Evolutionary conservation across 2,888 invertebrate genomes (phyloP).

Genomic region (Caenorhabditis drosophilae): DNA sequence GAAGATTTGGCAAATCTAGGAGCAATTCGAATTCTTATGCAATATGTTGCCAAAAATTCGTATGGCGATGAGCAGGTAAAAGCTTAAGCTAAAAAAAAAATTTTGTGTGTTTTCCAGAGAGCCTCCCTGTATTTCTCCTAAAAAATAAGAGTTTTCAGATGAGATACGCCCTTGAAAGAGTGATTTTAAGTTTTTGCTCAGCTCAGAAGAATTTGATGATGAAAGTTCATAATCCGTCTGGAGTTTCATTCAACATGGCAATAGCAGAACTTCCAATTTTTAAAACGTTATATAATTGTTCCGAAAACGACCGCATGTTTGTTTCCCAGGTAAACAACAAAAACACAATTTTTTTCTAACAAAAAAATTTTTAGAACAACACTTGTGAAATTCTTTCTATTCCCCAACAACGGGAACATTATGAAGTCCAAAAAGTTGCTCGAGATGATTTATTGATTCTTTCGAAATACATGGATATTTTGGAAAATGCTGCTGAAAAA

Average conservation of each 20-base stretch:
- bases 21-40: constrained; percentile 11
- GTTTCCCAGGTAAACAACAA: constrained; percentile 9
- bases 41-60: constrained; percentile 9
- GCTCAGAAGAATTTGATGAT: not conserved
- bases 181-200: not conserved
- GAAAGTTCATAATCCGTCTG: constrained; percentile 15
- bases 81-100: no score
- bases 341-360: no score
- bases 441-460: constrained; percentile 2
- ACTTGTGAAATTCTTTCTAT: constrained; percentile 19
- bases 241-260: constrained; percentile 15
- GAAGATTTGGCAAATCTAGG: constrained; percentile 29
- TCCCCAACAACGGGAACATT: constrained; percentile 11
- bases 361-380: no score
- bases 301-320: constrained; percentile 13
- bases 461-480: constrained; percentile 14
- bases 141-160: constrained; percentile 6
- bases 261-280: constrained; percentile 29
- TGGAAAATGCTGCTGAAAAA: constrained; percentile 22
- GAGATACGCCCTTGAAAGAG: not conserved
- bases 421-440: constrained; percentile 15
- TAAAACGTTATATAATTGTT: constrained; percentile 27
- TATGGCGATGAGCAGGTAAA: constrained; percentile 8
- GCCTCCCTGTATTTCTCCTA: no score
- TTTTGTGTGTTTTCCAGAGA: no score